Evolutionary conservation across 2,888 invertebrate species (phyloP).

Genomic region (Teinopalpus imperialis): DNA sequence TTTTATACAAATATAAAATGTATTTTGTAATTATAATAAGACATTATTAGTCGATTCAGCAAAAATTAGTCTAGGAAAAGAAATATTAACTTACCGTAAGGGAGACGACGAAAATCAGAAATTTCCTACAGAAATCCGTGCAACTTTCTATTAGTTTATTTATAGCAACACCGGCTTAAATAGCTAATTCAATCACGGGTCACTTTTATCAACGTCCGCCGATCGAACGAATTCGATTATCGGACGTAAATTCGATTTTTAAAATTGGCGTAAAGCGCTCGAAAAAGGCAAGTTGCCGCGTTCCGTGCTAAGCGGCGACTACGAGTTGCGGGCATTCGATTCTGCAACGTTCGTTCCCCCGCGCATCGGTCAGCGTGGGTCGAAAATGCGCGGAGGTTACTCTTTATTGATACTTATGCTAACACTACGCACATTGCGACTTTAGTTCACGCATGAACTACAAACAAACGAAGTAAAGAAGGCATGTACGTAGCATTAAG

Average conservation of each 20-base stretch:
- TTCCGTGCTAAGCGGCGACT: slow-evolving; percentile 66
- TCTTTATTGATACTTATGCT: slow-evolving; percentile 1
- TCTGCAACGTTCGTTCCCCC: slow-evolving; percentile 57
- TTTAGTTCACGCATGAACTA: neutral
- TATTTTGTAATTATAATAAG: too few species aligned
- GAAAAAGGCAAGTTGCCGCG: slow-evolving; percentile 46
- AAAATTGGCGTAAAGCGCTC: slow-evolving; percentile 34
- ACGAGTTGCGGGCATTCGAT: slow-evolving; percentile 38
- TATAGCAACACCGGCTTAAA: slow-evolving; percentile 47
- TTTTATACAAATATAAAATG: too few species aligned
- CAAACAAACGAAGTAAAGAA: neutral
- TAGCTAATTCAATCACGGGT: slow-evolving; percentile 41
- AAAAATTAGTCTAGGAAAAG: too few species aligned
- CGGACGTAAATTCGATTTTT: slow-evolving; percentile 15
- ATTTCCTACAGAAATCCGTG: slow-evolving; percentile 51
- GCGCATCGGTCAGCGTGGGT: slow-evolving; percentile 56
- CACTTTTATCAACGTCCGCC: slow-evolving; percentile 50
- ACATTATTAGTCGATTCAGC: too few species aligned
- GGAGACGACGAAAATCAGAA: slow-evolving; percentile 45
- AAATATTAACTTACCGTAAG: slow-evolving; percentile 61
- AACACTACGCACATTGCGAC: slow-evolving; percentile 5
- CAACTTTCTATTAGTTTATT: slow-evolving; percentile 31
- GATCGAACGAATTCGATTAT: slow-evolving; percentile 18
- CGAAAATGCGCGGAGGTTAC: slow-evolving; percentile 27
- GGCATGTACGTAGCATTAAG: neutral